Base-by-base conservation (phyloP, 2,888 invertebrate genomes). In the Schizaphis graminum region DNA sequence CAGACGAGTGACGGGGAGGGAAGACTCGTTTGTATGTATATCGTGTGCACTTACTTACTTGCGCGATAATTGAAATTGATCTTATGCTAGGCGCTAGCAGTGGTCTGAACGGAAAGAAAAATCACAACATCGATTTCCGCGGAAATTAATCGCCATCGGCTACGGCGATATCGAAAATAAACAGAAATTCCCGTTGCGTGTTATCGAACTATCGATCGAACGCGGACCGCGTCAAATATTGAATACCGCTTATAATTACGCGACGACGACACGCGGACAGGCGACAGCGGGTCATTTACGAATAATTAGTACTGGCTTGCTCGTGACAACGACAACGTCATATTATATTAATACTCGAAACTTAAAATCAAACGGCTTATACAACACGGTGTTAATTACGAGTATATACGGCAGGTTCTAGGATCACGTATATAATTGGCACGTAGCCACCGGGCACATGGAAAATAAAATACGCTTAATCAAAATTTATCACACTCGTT, bases 321-420 rank as follows among this genome's bases (percentile, higher is more conserved):
- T 67, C 24, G 2, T 41, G 84, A 67, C 3, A 28, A 53, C 44
- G 41, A 4, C 84, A 56, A 24, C 91, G 49, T 26, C 26, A 26
- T 26, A 57, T 61, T 16, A 44, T 41, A 84, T 41, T 56, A 21
- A 41, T 28, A 56, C 56, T 56, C 5, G n/a, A 53, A 91, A 53
- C 35, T 91, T 84, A 53, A 91, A 56, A 84, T 56, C 26, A 26
- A 49, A 91, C 35, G 8, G 24, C n/a, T 67, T 35, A 90, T 47
- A 84, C 77, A 91, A 91, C 56, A 85, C 44, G n/a, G 57, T 28
- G 53, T 56, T 57, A 57, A 85, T 85, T 57, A 85, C 56, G 24
- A 35, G 91, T 41, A 91, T 44, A 28, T 44, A 28, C 44, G 21
- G 85, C 56, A 53, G 49, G 91, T 84, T 77, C 77, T 49, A 53